These are phyloP conservation scores for Julus scandinavius DNA, from an alignment of 2,888 invertebrate genomes.

Conservation along the genomic window DNA sequence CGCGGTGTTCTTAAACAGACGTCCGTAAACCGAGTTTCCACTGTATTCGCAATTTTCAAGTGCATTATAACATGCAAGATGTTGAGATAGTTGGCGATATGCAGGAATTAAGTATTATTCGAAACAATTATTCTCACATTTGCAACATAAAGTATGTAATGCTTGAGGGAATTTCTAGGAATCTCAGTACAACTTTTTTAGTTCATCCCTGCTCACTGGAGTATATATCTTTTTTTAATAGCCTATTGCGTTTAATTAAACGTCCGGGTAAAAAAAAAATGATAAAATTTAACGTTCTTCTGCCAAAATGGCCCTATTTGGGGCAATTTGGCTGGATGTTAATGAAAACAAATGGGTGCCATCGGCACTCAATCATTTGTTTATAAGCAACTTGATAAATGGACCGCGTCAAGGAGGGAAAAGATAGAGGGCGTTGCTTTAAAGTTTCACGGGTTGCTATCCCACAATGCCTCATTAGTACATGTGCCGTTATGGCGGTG, in stretches of 20 bases:
- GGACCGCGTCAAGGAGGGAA: not conserved
- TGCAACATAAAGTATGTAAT: no score
- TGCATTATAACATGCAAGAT: no score
- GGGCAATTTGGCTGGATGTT: not conserved
- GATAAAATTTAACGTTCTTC: not conserved
- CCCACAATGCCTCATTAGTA: not conserved
- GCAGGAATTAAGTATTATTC: no score
- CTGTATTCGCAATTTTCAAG: no score
- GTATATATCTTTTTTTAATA: slow-evolving; percentile 4
- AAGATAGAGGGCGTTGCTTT: slow-evolving; percentile 10
- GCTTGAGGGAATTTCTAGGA: not conserved
- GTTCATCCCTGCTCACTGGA: not conserved
- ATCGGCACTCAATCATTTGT: slow-evolving; percentile 36
- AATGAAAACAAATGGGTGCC: slow-evolving; percentile 19
- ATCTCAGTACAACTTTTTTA: not conserved
- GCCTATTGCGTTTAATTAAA: not conserved
- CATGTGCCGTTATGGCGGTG: not conserved
- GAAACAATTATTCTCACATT: no score
- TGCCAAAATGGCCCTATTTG: not conserved
- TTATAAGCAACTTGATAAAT: not conserved
- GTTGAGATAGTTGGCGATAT: no score
- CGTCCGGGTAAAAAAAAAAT: not conserved
- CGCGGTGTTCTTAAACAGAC: no score
- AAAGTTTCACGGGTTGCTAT: not conserved
- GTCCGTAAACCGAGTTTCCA: no score